Percentiles rank a stretch among this genome's conserved stretches.
phyloP scores from a whole-genome alignment of 2,113 vertebrate genomes.

The Pelodiscus sinensis region DNA sequence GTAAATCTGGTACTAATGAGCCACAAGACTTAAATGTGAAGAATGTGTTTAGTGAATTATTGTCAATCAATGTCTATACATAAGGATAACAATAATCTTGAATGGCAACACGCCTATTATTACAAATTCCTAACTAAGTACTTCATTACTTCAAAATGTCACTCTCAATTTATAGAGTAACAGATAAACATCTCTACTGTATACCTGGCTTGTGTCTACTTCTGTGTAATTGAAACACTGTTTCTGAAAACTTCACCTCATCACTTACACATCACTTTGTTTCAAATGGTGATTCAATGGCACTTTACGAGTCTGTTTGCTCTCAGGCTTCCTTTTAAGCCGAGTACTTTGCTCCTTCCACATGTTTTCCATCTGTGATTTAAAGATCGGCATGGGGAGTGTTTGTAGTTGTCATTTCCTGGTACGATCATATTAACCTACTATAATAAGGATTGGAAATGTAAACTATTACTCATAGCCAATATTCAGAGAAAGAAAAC shows the following conservation, averaged over 20 bases:
- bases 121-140: slow-evolving; percentile 80
- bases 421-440: not conserved
- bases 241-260: slow-evolving; percentile 5
- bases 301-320: not conserved
- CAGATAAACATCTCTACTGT: slow-evolving; percentile 74
- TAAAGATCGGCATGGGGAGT: not conserved
- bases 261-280: not conserved
- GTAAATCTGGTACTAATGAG: slow-evolving; percentile 79
- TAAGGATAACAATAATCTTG: slow-evolving; percentile 76
- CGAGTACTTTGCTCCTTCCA: not conserved
- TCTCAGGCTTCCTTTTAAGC: not conserved
- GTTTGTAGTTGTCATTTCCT: not conserved
- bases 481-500: slow-evolving; percentile 4
- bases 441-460: not conserved
- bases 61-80: slow-evolving; percentile 75
- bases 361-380: not conserved
- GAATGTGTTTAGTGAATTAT: slow-evolving; percentile 75
- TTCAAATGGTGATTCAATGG: not conserved
- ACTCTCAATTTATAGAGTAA: slow-evolving; percentile 78
- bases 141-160: slow-evolving; percentile 79
- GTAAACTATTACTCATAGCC: not conserved
- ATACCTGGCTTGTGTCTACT: slow-evolving; percentile 41
- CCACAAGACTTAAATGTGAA: slow-evolving; percentile 76
- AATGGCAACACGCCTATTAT: slow-evolving; percentile 78
- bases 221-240: slow-evolving; percentile 57